Conservation (phyloP, 2,888 invertebrate genomes). For the Liopterus haemorrhoidalis region DNA sequence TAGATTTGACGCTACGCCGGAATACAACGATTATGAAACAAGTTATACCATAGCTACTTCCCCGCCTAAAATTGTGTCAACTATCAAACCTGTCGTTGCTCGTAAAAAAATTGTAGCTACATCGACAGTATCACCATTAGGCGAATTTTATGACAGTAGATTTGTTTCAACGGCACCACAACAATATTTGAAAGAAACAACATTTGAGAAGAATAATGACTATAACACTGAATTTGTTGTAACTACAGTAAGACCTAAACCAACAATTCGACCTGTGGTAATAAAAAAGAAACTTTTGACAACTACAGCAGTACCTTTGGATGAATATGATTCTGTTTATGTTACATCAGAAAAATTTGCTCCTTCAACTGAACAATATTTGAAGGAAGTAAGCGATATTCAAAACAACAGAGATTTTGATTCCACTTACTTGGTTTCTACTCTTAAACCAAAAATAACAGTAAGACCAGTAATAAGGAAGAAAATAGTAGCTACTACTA, state of each 20-base stretch:
- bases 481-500: conserved; percentile 41
- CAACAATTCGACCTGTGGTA: conserved; percentile 4
- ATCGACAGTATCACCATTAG: not conserved
- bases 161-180: conserved; percentile 6
- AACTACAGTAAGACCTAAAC: conserved; percentile 27
- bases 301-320: conserved; percentile 1
- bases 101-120: conserved; percentile 24
- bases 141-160: conserved; percentile 15
- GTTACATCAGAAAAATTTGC: too few relatives aligned
- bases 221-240: conserved; percentile 14
- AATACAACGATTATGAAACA: conserved; percentile 34
- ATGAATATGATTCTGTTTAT: too few relatives aligned
- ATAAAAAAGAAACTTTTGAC: conserved; percentile 3
- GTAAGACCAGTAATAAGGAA: conserved; percentile 24
- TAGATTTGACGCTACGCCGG: conserved; percentile 32
- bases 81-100: conserved; percentile 29
- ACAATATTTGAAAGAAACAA: conserved; percentile 13
- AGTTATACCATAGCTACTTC: conserved; percentile 26
- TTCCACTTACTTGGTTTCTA: conserved; percentile 16
- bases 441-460: conserved; percentile 15
- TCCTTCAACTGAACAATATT: too few relatives aligned
- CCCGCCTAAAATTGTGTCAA: too few relatives aligned
- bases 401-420: conserved; percentile 7
- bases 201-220: conserved; percentile 2
- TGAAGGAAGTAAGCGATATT: conserved; percentile 5